Conservation (phyloP, 1,140 invertebrate species). For the Drosophila hydei region DNA sequence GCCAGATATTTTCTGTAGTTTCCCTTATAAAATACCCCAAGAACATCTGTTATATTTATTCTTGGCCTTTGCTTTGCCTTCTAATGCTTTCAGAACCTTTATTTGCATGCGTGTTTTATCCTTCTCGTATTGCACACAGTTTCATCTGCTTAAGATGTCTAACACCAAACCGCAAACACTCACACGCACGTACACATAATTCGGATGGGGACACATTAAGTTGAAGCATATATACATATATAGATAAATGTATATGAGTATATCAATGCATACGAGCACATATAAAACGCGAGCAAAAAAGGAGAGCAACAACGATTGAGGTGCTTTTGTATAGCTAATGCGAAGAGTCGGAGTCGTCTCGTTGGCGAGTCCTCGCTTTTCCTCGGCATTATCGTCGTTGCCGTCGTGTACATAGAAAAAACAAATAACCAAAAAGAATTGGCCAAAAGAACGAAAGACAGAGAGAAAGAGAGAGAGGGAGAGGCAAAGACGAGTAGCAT, state of each 20-base stretch:
- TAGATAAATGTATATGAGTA: neutral
- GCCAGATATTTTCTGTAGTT: no score
- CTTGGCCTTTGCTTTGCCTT: neutral
- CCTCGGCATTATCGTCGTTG: conserved; percentile 10
- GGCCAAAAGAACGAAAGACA: neutral
- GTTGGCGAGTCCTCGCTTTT: conserved; percentile 8
- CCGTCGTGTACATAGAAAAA: conserved; percentile 39
- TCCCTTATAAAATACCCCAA: no score
- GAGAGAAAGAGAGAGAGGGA: neutral
- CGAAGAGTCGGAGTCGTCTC: conserved; percentile 19
- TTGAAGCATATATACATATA: conserved; percentile 3
- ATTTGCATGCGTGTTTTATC: conserved; percentile 9
- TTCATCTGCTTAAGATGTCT: conserved; percentile 46
- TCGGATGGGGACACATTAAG: conserved; percentile 15
- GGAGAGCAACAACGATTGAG: conserved; percentile 26
- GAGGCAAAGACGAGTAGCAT: neutral
- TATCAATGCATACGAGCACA: conserved; percentile 5
- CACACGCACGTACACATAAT: conserved; percentile 14
- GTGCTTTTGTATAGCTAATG: conserved; percentile 44
- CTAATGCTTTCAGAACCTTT: neutral
- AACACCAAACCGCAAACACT: conserved; percentile 5
- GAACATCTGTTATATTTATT: neutral
- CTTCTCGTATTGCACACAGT: conserved; percentile 6
- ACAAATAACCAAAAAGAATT: neutral
- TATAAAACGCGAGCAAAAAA: conserved; percentile 27